Evolutionary conservation across 2,797 vertebrate species (phyloP).

Genomic region (Eleutherodactylus coqui): DNA sequence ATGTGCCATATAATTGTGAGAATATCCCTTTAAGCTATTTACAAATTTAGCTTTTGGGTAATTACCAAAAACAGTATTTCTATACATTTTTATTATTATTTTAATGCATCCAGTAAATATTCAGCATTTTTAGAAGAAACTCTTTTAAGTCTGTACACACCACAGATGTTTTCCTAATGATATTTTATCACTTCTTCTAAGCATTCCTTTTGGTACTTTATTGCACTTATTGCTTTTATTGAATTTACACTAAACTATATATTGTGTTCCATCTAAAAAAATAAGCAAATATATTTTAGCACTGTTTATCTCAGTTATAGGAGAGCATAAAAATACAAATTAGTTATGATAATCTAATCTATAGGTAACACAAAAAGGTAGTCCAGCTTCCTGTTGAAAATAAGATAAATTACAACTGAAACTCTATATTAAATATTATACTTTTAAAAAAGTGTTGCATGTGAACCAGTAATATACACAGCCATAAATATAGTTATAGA

Average conservation of each 20-base stretch:
- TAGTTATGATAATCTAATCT: slow-evolving; percentile 7
- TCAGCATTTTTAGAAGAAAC: not conserved
- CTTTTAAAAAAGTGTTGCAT: not conserved
- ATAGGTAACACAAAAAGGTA: not conserved
- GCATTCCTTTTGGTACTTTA: not conserved
- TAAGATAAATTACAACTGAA: not conserved
- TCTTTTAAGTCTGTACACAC: not conserved
- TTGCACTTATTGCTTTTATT: slow-evolving; percentile 8
- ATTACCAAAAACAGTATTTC: too few relatives aligned
- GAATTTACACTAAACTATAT: slow-evolving; percentile 5
- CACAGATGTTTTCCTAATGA: not conserved
- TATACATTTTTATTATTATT: not conserved
- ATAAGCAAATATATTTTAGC: slow-evolving; percentile 8
- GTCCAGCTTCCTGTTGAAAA: not conserved
- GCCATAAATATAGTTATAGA: not conserved
- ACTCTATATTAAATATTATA: not conserved
- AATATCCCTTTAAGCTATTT: too few relatives aligned
- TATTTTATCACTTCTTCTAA: slow-evolving; percentile 1
- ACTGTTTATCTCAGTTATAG: not conserved
- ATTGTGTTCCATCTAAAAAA: not conserved
- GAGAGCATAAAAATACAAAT: not conserved
- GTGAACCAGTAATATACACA: not conserved
- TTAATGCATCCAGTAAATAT: not conserved
- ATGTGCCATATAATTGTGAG: too few relatives aligned
- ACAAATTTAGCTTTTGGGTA: too few relatives aligned